Base-by-base conservation (phyloP, 2,113 vertebrate species). In the Oryzias celebensis region DNA sequence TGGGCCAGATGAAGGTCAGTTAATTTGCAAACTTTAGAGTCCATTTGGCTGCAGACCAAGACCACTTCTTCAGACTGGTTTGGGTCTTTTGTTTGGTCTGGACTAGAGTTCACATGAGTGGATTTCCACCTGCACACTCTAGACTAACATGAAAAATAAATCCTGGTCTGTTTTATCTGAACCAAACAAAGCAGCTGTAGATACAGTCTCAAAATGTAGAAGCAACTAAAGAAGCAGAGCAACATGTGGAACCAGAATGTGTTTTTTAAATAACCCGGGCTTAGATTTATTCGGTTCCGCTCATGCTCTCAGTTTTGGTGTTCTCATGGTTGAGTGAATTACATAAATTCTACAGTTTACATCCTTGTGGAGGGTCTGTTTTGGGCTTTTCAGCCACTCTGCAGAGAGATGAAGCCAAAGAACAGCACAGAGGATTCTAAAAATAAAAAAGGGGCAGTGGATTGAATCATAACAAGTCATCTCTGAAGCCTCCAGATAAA, bases 361-460 rank as follows among this genome's bases (percentile, higher is more conserved):
- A 56, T 59, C 44, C 57, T 76, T 59, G 45, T 36, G 53, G 31
- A 47, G 52, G 56, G 71, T 75, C 75, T 44, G 58, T 75, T 58
- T 56, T 56, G 26, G 55, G 47, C 14, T 71, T 24, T 57, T 70
- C 63, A 72, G 47, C 64, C 71, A 26, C 65, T 31, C 54, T 58
- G 63, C 47, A 52, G 20, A 18, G 68, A 55, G 62, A 28, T 65
- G 69, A 70, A 72, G 67, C 71, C 57, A 75, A 70, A 77, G 31
- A 52, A 55, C 49, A 58, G 36, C 65, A 82, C 58, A 68, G 70
- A 86, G 65, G 76, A 57, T 63, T 63, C 80, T 81, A 67, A 85
- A 79, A 81, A 61, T 74, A 80, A 65, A 75, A 49, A 31, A 22
- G 47, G 49, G 53, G 46, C 54, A 42, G 26, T 46, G 53, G 67